phyloP scores from a whole-genome alignment of 1,140 invertebrate genomes.

The Plutomurus gul region DNA sequence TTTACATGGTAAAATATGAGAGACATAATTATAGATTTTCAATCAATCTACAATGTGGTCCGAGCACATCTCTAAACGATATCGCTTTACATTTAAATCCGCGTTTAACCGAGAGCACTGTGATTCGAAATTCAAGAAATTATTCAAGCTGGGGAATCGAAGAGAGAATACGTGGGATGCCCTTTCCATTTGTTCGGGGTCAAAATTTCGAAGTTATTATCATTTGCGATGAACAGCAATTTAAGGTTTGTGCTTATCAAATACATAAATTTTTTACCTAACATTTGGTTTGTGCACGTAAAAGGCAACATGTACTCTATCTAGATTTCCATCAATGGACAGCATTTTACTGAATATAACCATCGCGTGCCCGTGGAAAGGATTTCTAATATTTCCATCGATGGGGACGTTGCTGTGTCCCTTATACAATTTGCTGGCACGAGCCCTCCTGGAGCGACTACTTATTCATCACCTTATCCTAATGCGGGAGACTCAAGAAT shows the following conservation, averaged over 20 bases:
- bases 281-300: too few relatives aligned
- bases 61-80: slow-evolving; percentile 68
- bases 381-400: slow-evolving; percentile 70
- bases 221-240: slow-evolving; percentile 67
- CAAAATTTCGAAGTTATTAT: slow-evolving; percentile 75
- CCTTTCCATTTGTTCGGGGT: slow-evolving; percentile 68
- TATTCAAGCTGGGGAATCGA: slow-evolving; percentile 70
- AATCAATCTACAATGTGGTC: slow-evolving; percentile 67
- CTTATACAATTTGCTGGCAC: slow-evolving; percentile 59
- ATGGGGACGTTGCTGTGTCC: slow-evolving; percentile 71
- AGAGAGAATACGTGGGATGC: slow-evolving; percentile 67
- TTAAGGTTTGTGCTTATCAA: slow-evolving; percentile 67
- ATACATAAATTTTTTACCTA: too few relatives aligned
- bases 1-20: too few relatives aligned
- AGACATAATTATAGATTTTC: too few relatives aligned
- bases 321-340: slow-evolving; percentile 76
- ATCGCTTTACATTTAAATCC: slow-evolving; percentile 81
- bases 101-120: slow-evolving; percentile 70
- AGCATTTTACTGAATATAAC: slow-evolving; percentile 75
- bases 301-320: too few relatives aligned
- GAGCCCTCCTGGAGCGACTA: not conserved
- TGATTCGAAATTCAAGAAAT: slow-evolving; percentile 74
- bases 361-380: slow-evolving; percentile 71
- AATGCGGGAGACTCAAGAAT: not conserved
- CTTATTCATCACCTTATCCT: not conserved